Percentiles rank a stretch among this genome's conserved stretches.
Conservation (phyloP, 2,797 vertebrate species). For the Smutsia temminckii region DNA sequence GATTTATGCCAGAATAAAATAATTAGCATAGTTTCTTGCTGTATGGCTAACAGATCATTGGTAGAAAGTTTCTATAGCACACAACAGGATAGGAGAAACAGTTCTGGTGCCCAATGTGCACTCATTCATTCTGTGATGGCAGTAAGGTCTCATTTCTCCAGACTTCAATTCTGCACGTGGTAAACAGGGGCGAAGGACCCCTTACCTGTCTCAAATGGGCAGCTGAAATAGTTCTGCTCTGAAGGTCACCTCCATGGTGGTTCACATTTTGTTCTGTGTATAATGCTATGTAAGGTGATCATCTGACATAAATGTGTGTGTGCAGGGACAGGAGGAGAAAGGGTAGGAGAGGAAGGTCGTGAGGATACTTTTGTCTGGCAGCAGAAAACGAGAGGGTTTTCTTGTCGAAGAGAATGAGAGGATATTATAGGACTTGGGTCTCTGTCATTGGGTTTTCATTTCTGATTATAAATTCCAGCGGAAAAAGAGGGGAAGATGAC, state of each 20-base stretch:
- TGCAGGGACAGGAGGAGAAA: not conserved
- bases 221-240: not conserved
- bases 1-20: not conserved
- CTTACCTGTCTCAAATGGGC: fast-evolving
- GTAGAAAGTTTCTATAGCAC: not conserved
- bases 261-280: not conserved
- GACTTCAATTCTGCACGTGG: not conserved
- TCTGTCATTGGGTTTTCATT: not conserved
- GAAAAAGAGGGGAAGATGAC: not conserved
- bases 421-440: not conserved
- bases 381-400: not conserved
- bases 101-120: fast-evolving
- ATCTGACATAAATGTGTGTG: not conserved
- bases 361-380: not conserved
- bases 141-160: not conserved
- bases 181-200: fast-evolving
- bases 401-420: not conserved
- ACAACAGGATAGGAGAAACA: no score
- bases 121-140: fast-evolving
- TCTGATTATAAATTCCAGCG: not conserved
- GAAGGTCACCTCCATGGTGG: fast-evolving
- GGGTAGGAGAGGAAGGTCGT: fast-evolving
- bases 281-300: not conserved
- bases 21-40: not conserved
- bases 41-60: not conserved